phyloP scores from a whole-genome alignment of 2,113 vertebrate species.

The Bungarus multicinctus region DNA sequence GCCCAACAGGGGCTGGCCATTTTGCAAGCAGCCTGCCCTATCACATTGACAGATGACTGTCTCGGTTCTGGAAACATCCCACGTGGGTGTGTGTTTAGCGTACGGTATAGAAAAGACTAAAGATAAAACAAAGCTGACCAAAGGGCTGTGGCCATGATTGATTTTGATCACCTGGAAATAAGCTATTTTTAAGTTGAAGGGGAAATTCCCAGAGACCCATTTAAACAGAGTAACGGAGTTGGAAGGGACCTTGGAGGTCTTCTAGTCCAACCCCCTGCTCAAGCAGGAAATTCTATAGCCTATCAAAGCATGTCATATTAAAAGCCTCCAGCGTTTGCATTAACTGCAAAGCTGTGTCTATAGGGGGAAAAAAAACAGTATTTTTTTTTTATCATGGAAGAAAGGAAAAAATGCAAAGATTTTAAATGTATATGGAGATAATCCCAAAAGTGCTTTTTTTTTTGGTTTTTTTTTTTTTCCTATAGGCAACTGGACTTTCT shows the following conservation, averaged over 20 bases:
- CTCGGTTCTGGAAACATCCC: neutral
- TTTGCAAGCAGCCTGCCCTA: too few relatives aligned
- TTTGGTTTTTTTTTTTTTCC: too few relatives aligned
- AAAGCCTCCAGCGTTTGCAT: neutral
- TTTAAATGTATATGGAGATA: neutral
- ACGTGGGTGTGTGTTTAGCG: neutral
- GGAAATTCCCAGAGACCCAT: neutral
- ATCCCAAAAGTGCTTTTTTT: too few relatives aligned
- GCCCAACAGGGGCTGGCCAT: too few relatives aligned
- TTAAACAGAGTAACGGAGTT: neutral
- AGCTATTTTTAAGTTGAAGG: neutral
- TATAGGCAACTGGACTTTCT: too few relatives aligned
- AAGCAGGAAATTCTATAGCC: too few relatives aligned
- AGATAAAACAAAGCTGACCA: neutral
- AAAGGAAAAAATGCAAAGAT: neutral
- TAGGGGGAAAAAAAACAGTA: neutral
- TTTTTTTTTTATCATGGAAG: neutral
- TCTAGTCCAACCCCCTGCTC: too few relatives aligned
- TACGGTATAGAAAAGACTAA: neutral
- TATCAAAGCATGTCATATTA: too few relatives aligned
- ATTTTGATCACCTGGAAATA: neutral
- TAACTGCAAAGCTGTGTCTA: neutral
- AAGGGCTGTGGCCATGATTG: neutral
- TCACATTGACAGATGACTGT: neutral
- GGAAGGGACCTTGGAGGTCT: too few relatives aligned